Evolutionary conservation across 1,140 invertebrate genomes (phyloP).

Genomic region (Wasmannia auropunctata): DNA sequence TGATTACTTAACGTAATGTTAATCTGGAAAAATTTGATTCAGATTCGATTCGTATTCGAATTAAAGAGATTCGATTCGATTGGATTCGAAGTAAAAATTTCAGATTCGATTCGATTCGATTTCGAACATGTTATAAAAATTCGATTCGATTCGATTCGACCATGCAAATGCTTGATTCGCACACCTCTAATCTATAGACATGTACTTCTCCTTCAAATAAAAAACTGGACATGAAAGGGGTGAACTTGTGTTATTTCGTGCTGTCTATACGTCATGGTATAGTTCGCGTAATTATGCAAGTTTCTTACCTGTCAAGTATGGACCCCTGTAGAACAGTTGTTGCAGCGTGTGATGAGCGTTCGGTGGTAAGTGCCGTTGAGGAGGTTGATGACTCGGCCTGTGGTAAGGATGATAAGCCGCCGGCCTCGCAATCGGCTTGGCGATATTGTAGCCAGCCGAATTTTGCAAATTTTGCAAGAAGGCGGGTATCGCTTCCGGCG

Average conservation of each 20-base stretch:
- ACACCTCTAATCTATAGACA: no score
- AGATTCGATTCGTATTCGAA: no score
- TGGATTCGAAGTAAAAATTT: no score
- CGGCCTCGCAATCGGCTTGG: constrained; percentile 86
- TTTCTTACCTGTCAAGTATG: constrained; percentile 85
- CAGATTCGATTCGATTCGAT: no score
- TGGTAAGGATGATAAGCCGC: constrained; percentile 84
- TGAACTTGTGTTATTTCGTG: background rate
- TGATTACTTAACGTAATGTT: no score
- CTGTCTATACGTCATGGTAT: background rate
- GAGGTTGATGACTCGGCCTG: constrained; percentile 82
- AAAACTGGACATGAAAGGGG: background rate
- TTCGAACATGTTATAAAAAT: no score
- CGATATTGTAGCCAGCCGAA: constrained; percentile 84
- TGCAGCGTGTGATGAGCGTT: constrained; percentile 85
- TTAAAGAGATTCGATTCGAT: no score
- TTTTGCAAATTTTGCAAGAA: constrained; percentile 83
- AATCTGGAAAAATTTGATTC: no score
- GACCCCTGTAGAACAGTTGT: constrained; percentile 85
- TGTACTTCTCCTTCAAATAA: background rate
- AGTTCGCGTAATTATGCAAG: background rate
- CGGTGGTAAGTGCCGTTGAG: constrained; percentile 83
- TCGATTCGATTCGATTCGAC: no score
- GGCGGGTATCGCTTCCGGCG: constrained; percentile 80
- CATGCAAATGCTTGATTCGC: no score